phyloP scores from a whole-genome alignment of 2,888 invertebrate species.

The Drosophila borborema region DNA sequence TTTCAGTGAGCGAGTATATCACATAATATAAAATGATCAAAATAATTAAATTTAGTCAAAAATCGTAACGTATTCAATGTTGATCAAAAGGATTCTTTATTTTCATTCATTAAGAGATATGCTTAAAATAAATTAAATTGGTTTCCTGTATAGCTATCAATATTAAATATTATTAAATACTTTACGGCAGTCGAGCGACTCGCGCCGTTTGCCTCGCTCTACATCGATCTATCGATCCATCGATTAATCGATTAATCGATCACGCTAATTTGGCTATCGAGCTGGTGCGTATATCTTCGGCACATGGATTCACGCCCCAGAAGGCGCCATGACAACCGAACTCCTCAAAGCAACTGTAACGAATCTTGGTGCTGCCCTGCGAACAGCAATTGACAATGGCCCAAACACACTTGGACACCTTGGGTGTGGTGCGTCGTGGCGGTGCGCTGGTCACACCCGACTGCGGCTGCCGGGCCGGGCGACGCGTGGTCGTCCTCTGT shows the following conservation, averaged over 20 bases:
- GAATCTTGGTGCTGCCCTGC: conserved; percentile 85
- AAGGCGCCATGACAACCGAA: conserved; percentile 90
- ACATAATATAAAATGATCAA: not conserved
- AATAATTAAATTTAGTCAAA: not conserved
- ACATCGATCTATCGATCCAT: not conserved
- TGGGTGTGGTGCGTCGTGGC: conserved; percentile 2
- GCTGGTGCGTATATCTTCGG: conserved; percentile 85
- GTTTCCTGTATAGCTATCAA: conserved; percentile 23
- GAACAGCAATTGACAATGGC: conserved; percentile 92
- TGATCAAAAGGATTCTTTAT: conserved; percentile 24
- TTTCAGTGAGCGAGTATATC: not conserved
- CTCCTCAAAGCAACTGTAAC: conserved; percentile 89
- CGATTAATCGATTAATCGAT: conserved; percentile 14
- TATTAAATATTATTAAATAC: not conserved
- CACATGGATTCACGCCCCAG: conserved; percentile 91
- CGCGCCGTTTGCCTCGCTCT: conserved; percentile 1
- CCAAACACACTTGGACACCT: conserved; percentile 89
- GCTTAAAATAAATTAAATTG: conserved; percentile 38
- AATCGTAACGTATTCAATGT: not conserved
- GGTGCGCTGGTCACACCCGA: conserved; percentile 4
- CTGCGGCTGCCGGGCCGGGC: not conserved
- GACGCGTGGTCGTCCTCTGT: conserved; percentile 2
- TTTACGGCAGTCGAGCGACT: conserved; percentile 10
- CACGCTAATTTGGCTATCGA: conserved; percentile 46
- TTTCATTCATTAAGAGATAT: conserved; percentile 13